Evolutionary conservation across 2,888 invertebrate species (phyloP), one percentile per base, ranked within the genome.

Genomic region (Epistrophe grossulariae): DNA sequence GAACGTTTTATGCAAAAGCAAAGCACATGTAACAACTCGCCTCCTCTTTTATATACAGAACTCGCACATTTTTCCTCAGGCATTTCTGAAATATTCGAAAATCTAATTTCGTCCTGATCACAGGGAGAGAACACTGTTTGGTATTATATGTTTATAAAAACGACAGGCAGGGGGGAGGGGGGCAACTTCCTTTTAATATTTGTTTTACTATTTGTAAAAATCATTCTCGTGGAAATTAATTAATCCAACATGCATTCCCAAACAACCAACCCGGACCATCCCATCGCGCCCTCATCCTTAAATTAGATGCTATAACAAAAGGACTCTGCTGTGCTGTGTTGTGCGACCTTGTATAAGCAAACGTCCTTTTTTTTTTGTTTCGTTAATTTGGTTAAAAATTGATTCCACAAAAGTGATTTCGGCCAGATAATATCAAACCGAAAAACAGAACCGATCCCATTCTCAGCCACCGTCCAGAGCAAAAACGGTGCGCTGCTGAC

Each of bases 171-270:
- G 17, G 38, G 8, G 17, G 43, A 17, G 24, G 35, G 35, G 35
- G 3, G 17, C 10, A 2, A 7, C 60, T 45, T n/a, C 5, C 43
- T 28, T 17, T 68, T 40, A 19, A 48, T 45, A 55, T 66, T 52
- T 72, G 52, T 70, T 81, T 85, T 79, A 79, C 79, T 74, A 83
- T 70, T 87, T 87, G 83, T 87, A 76, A 87, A 87, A 87, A 68
- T 87, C 87, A 87, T 87, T 87, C 87, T 83, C 71, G 79, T 87
- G 87, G 87, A 87, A 87, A 87, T 87, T 87, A 87, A 87, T 87
- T 87, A 87, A 87, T 87, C 87, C 83, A 76, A 48, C 79, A 72
- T 77, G 87, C 83, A 80, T 48, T 71, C 73, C 76, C 73, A 50
- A 10, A 31, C 31, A 31, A 31, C 17, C 24, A 10, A 10, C 60